phyloP scores from a whole-genome alignment of 2,888 invertebrate species.

The Epicampocera succincta region DNA sequence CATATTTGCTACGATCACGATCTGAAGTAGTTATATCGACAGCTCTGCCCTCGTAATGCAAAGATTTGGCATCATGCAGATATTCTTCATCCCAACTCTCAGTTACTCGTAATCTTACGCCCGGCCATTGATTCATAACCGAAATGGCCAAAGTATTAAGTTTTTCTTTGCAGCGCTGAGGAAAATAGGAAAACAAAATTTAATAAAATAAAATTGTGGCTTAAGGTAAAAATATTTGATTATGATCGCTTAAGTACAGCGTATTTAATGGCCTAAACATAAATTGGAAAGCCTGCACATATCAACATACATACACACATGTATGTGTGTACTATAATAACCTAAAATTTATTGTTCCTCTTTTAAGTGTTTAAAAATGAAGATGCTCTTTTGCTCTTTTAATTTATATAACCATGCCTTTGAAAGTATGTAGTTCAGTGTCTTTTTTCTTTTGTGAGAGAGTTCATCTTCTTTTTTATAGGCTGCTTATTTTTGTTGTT shows the following conservation, averaged over 20 bases:
- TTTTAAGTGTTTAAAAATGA: conserved; percentile 18
- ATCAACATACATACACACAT: background rate
- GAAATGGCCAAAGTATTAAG: conserved; percentile 96
- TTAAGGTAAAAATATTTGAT: no score
- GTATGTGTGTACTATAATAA: background rate
- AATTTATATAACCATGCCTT: background rate
- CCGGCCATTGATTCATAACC: conserved; percentile 99
- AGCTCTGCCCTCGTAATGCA: conserved; percentile 98
- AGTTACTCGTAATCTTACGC: conserved; percentile 94
- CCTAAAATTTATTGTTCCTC: background rate
- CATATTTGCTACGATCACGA: conserved; percentile 95
- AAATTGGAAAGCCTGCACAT: no score
- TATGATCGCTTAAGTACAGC: no score
- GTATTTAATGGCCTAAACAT: no score
- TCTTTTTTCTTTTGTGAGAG: conserved; percentile 11
- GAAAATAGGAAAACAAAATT: conserved; percentile 34
- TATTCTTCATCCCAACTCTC: conserved; percentile 98
- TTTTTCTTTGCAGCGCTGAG: conserved; percentile 96
- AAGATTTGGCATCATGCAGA: conserved; percentile 86
- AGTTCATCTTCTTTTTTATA: conserved; percentile 63
- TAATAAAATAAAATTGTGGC: no score
- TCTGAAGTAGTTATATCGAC: conserved; percentile 98
- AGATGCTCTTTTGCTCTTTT: conserved; percentile 47
- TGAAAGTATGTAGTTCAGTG: conserved; percentile 18
- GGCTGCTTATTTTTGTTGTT: conserved; percentile 46